phyloP scores from a whole-genome alignment of 2,113 vertebrate genomes.

The Siniperca chuatsi region DNA sequence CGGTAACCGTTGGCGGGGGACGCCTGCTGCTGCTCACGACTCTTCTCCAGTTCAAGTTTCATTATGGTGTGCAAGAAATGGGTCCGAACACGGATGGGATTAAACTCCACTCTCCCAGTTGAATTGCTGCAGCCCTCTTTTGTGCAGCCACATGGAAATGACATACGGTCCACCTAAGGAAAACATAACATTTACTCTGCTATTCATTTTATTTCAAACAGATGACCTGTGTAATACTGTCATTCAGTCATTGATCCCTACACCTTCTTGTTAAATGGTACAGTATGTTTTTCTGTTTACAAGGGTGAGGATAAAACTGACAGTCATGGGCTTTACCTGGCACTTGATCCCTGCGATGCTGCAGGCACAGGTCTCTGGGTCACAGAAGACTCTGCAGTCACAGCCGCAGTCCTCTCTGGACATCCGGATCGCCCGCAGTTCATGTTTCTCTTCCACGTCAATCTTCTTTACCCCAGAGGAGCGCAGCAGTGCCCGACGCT shows the following conservation, averaged over 20 bases:
- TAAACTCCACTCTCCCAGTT: slow-evolving; percentile 97
- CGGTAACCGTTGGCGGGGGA: slow-evolving; percentile 90
- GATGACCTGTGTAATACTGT: not conserved
- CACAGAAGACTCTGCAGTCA: slow-evolving; percentile 96
- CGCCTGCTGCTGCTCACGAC: slow-evolving; percentile 91
- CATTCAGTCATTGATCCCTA: slow-evolving; percentile 12
- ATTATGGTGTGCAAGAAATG: slow-evolving; percentile 99
- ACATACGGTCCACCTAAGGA: slow-evolving; percentile 97
- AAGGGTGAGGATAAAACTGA: not conserved
- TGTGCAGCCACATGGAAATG: slow-evolving; percentile 97
- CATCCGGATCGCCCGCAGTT: slow-evolving; percentile 94
- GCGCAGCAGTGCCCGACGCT: slow-evolving; percentile 92
- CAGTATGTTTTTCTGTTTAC: not conserved
- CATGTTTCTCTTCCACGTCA: slow-evolving; percentile 97
- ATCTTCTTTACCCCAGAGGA: slow-evolving; percentile 98
- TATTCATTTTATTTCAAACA: not conserved
- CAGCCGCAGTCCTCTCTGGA: slow-evolving; percentile 98
- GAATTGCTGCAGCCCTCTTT: slow-evolving; percentile 99
- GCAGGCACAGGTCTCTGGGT: slow-evolving; percentile 97
- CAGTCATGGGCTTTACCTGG: slow-evolving; percentile 86
- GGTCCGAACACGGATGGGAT: slow-evolving; percentile 98
- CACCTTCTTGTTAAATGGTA: slow-evolving; percentile 6
- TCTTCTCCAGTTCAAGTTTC: slow-evolving; percentile 99
- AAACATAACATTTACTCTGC: slow-evolving; percentile 53
- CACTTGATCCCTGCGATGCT: slow-evolving; percentile 98